These are phyloP conservation scores for Drosophila lacertosa DNA, from an alignment of 1,140 invertebrate species.

Conservation along the genomic window DNA sequence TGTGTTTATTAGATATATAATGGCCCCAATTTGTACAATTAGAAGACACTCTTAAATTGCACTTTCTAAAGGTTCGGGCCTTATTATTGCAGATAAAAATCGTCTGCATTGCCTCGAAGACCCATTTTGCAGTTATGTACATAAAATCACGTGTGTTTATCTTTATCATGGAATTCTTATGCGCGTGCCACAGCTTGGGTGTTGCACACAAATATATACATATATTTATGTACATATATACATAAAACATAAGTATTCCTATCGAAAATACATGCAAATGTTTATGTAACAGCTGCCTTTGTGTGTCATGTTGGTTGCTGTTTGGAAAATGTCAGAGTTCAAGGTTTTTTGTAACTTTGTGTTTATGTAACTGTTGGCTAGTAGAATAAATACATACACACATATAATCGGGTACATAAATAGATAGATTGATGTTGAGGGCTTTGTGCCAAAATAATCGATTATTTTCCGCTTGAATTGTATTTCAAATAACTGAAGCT, in stretches of 20 bases:
- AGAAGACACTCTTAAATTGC: constrained; percentile 25
- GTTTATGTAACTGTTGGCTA: constrained; percentile 35
- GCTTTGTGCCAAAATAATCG: constrained; percentile 26
- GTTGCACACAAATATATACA: constrained; percentile 24
- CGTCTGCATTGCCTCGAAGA: constrained; percentile 32
- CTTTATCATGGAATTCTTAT: constrained; percentile 72
- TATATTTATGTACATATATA: constrained; percentile 20
- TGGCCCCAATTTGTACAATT: constrained; percentile 6
- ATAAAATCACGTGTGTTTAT: constrained; percentile 79
- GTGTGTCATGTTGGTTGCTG: constrained; percentile 19
- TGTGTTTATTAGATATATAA: neutral
- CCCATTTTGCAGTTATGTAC: constrained; percentile 55
- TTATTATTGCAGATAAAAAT: constrained; percentile 15
- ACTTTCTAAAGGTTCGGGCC: neutral
- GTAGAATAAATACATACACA: constrained; percentile 7
- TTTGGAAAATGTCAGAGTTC: constrained; percentile 71
- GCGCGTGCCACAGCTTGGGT: constrained; percentile 67
- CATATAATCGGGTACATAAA: neutral
- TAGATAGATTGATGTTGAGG: constrained; percentile 10
- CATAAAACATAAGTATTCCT: constrained; percentile 16
- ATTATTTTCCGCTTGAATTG: constrained; percentile 22
- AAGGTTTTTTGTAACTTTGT: constrained; percentile 53
- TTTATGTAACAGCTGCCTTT: constrained; percentile 27
- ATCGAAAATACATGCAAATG: constrained; percentile 24
- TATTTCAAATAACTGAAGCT: neutral